Percentiles rank a stretch among this genome's conserved stretches.
These are phyloP conservation scores for Luperina nickerlii DNA, from an alignment of 2,888 invertebrate genomes.

Conservation along the genomic window DNA sequence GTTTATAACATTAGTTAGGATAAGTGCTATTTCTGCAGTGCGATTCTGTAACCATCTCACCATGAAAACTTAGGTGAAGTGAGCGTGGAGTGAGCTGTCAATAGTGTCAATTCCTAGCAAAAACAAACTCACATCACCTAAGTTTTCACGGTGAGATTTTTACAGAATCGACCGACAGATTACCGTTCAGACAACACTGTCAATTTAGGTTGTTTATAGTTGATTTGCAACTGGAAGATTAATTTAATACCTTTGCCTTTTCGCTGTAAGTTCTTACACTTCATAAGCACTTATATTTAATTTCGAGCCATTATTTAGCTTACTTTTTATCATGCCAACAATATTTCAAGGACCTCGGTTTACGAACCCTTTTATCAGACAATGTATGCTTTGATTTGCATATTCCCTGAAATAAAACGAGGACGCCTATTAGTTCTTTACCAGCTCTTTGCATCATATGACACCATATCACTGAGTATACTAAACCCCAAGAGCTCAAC, in stretches of 20 bases:
- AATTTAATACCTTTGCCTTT: neutral
- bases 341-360: neutral
- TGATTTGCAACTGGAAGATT: neutral
- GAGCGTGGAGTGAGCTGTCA: too few species aligned
- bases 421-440: neutral
- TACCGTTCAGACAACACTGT: neutral
- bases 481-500: conserved; percentile 58
- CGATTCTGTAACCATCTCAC: too few species aligned
- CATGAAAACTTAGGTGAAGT: too few species aligned
- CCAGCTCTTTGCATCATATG: conserved; percentile 8
- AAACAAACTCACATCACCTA: too few species aligned
- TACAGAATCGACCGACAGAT: too few species aligned
- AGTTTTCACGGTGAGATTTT: too few species aligned
- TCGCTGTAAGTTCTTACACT: neutral
- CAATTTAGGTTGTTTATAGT: neutral
- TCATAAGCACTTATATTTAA: neutral
- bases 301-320: neutral
- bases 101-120: too few species aligned
- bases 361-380: neutral
- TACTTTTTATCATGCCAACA: neutral
- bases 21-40: too few species aligned
- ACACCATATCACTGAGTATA: conserved; percentile 50
- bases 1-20: too few species aligned
- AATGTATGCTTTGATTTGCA: neutral
- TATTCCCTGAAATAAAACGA: neutral